Evolutionary conservation across 2,888 invertebrate genomes (phyloP).

Genomic region (Ennomos quercinarius): DNA sequence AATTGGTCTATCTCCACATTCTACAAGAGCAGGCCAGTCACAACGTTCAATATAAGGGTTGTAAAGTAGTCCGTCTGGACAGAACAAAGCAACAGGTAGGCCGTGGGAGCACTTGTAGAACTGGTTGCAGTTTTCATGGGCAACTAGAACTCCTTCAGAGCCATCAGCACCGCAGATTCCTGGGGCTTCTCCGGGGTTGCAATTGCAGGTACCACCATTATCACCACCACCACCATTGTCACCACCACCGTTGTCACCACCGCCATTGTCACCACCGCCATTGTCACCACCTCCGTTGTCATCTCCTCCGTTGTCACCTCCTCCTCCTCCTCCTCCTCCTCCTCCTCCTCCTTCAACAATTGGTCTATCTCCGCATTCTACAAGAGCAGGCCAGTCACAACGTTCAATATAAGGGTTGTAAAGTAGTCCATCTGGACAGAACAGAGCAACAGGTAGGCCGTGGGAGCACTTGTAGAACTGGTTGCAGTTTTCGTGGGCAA

Average conservation of each 20-base stretch:
- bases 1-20: constrained; percentile 35
- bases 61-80: constrained; percentile 36
- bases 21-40: constrained; percentile 41
- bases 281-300: constrained; percentile 11
- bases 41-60: constrained; percentile 36
- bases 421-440: constrained; percentile 38
- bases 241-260: constrained; percentile 5
- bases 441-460: constrained; percentile 41
- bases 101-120: constrained; percentile 44
- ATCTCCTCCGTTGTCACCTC: constrained; percentile 22
- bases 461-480: constrained; percentile 51
- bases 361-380: constrained; percentile 41
- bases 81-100: constrained; percentile 33
- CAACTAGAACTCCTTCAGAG: constrained; percentile 40
- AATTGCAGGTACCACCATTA: constrained; percentile 31
- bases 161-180: constrained; percentile 44
- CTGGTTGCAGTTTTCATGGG: constrained; percentile 43
- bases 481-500: constrained; percentile 54
- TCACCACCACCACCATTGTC: constrained; percentile 22
- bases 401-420: constrained; percentile 43
- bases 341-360: constrained; percentile 29
- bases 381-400: constrained; percentile 48
- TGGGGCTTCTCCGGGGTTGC: constrained; percentile 48
- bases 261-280: constrained; percentile 15
- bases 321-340: constrained; percentile 10